Conservation (phyloP, 1,140 invertebrate genomes). For the Megalonaias nervosa region DNA sequence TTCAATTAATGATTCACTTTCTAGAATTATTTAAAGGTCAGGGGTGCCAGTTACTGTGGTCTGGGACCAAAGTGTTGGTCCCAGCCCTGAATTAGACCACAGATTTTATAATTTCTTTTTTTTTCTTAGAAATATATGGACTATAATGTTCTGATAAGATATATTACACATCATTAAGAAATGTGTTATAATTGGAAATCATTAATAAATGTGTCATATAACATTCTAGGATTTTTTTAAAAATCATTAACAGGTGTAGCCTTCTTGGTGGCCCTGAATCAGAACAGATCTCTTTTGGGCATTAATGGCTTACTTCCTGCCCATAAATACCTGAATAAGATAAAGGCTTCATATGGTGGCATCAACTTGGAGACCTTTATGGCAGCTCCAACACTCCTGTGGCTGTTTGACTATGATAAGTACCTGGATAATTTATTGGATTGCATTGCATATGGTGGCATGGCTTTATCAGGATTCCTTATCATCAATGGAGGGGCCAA, state of each 20-base stretch:
- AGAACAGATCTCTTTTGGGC: constrained; percentile 71
- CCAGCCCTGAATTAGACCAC: no score
- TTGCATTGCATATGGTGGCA: constrained; percentile 62
- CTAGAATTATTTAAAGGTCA: no score
- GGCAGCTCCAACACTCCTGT: constrained; percentile 65
- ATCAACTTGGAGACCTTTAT: constrained; percentile 35
- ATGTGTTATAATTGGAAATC: no score
- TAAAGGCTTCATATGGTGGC: constrained; percentile 37
- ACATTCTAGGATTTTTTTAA: no score
- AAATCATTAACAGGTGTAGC: constrained; percentile 63
- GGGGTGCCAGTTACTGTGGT: no score
- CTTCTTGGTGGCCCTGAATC: constrained; percentile 69
- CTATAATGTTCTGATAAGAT: no score
- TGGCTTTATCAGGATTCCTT: constrained; percentile 64
- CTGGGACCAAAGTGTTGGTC: no score
- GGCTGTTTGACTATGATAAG: constrained; percentile 66
- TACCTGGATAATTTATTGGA: constrained; percentile 66
- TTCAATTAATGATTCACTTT: no score
- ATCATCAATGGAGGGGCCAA: constrained; percentile 69
- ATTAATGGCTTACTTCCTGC: constrained; percentile 70
- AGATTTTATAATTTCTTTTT: no score
- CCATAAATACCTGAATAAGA: constrained; percentile 53
- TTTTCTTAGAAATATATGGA: no score
- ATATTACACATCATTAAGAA: no score
- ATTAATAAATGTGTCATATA: no score